Evolutionary conservation across 2,113 vertebrate species (phyloP), one percentile per base, ranked within the genome.

Genomic region (Baryphthengus martii): DNA sequence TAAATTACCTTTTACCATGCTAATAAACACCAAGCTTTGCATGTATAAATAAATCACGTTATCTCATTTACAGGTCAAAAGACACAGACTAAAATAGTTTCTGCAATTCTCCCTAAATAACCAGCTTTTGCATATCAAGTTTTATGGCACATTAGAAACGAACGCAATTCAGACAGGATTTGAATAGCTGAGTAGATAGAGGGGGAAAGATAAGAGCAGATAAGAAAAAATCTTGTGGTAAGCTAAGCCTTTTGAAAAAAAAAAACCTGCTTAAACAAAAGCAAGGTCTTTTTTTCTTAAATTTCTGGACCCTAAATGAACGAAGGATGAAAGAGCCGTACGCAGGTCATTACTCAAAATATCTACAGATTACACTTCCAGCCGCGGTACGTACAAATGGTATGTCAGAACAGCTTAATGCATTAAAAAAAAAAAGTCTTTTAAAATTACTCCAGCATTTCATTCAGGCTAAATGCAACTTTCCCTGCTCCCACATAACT

Each of bases 31-130:
- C 47, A 71, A 80, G 78, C 31, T 81, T 52, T 53, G 29, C 45
- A 70, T 56, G 50, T 58, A 89, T 94, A 96, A 94, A 91, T 70
- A 70, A 94, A 66, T 72, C 39, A 26, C 4, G 6, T 93, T 94
- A 92, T 88, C 90, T 96, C 85, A 81, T 91, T 96, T 93, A 92
- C 56, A 91, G 94, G 94, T 92, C 91, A 95, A 95, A 95, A 95
- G 84, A 81, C 68, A 93, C n/a, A 56, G 87, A 94, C 94, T 89
- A 87, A 96, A 94, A 96, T 91, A 96, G 84, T 94, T 92, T 61
- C 89, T 73, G 84, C 49, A 75, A 33, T 85, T 91, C 93, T 92
- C 84, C 82, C 86, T 94, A 95, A 96, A 89, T 96, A 96, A 85
- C 94, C 56, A 78, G 77, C n/a, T 92, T 92, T 91, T 85, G 29